Conservation (phyloP, 2,113 vertebrate species). For the Trinectes maculatus region DNA sequence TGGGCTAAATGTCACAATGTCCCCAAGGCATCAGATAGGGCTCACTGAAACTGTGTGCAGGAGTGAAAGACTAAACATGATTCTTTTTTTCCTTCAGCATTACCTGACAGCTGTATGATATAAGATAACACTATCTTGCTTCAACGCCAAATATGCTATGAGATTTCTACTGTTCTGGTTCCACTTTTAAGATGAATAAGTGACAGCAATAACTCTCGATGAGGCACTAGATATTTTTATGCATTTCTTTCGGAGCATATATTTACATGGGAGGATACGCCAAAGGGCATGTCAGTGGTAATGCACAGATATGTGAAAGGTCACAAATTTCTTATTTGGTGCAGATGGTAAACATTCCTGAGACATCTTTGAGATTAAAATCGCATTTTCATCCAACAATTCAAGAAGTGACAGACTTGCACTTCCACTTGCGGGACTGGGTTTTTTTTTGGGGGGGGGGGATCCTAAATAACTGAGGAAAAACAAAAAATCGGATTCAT, state of each 20-base stretch:
- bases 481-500: slow-evolving; percentile 1
- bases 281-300: background rate
- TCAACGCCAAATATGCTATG: slow-evolving; percentile 8
- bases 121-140: slow-evolving; percentile 25
- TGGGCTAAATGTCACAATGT: slow-evolving; percentile 48
- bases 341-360: background rate
- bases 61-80: slow-evolving; percentile 14
- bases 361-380: background rate
- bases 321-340: slow-evolving; percentile 8
- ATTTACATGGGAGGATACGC: too few species aligned
- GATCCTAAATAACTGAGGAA: slow-evolving; percentile 10
- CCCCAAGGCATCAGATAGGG: slow-evolving; percentile 27
- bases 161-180: slow-evolving; percentile 53
- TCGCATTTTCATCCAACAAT: too few species aligned
- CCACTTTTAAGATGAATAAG: slow-evolving; percentile 30
- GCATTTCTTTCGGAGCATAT: too few species aligned
- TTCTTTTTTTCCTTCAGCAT: background rate
- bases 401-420: too few species aligned
- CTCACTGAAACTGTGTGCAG: slow-evolving; percentile 22
- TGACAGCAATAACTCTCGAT: background rate
- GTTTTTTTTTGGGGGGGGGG: too few species aligned
- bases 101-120: slow-evolving; percentile 16
- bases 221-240: background rate
- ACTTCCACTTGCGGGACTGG: background rate
- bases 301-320: slow-evolving; percentile 36